Evolutionary conservation across 2,113 vertebrate genomes (phyloP), one percentile per base, ranked within the genome.

Genomic region (Atherinomorus stipes): DNA sequence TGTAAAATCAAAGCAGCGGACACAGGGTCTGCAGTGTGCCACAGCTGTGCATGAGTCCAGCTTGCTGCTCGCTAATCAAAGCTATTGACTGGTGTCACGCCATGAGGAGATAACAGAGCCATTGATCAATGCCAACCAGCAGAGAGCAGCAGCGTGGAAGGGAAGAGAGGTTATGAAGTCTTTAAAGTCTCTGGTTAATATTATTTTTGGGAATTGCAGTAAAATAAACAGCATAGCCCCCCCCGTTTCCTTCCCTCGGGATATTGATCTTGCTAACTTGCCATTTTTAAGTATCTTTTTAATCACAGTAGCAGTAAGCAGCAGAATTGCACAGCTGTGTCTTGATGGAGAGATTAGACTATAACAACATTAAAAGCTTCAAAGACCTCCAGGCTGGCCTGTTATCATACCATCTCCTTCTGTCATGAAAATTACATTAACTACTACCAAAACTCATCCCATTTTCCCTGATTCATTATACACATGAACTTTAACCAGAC

Each of bases 1-100:
- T 47, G 74, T 31, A 38, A 71, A 86, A 82, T 80, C 79, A 87
- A 83, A 90, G 78, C 71, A 2, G 64, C 15, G 21, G 49, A 66
- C 18, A 13, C 53, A 22, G 71, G 38, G 15, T 64, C 77, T 74
- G 65, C 78, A 74, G 72, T 58, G 74, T 58, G 80, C 45, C 57
- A 74, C 78, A 26, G 51, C 85, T 85, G 83, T 68, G 86, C 37
- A 47, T 56, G 74, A 83, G 83, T 87, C 80, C 86, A 81, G 81
- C 75, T 70, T 47, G 66, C 74, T 72, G 71, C 63, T 63, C 4
- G 34, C 69, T 83, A 86, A 91, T 94, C 90, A 92, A 91, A 93
- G 85, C 67, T 88, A 93, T 92, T 77, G 92, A 93, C 76, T 71
- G 71, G 70, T 88, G 88, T 91, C 88, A 85, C 88, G 66, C 73